Conservation (phyloP, 2,888 invertebrate species). For the Nomada ferruginata region DNA sequence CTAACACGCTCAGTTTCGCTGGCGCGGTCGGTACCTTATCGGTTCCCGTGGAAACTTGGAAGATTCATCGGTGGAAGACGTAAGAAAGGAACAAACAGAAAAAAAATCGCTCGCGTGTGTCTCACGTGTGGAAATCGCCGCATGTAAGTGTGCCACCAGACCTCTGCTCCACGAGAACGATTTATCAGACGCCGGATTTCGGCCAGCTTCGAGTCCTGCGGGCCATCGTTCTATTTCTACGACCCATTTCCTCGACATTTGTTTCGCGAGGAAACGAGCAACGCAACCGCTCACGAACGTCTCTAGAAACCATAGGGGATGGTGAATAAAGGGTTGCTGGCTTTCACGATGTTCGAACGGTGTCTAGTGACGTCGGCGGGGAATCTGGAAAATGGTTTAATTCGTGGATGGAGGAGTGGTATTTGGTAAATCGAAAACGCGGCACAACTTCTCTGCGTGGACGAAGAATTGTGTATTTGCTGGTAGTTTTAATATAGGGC, state of each 20-base stretch:
- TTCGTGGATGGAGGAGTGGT: not conserved
- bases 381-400: not conserved
- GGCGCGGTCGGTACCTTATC: constrained; percentile 60
- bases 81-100: not conserved
- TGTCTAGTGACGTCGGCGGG: not conserved
- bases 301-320: not conserved
- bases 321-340: constrained; percentile 13
- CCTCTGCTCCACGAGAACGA: constrained; percentile 41
- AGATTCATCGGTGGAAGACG: constrained; percentile 50
- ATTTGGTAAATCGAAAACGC: not conserved
- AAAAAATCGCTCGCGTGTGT: constrained; percentile 39
- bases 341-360: not conserved
- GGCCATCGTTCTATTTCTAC: constrained; percentile 59
- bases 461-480: too few species aligned
- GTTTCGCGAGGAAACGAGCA: constrained; percentile 21
- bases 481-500: too few species aligned
- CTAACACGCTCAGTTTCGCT: constrained; percentile 54
- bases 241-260: constrained; percentile 33
- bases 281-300: not conserved
- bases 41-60: constrained; percentile 48
- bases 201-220: constrained; percentile 65
- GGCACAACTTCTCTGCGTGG: too few species aligned
- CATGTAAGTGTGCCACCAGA: constrained; percentile 13
- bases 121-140: not conserved
- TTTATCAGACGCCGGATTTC: constrained; percentile 68